Evolutionary conservation across 2,888 invertebrate species (phyloP).

Genomic region (Bibio marci): DNA sequence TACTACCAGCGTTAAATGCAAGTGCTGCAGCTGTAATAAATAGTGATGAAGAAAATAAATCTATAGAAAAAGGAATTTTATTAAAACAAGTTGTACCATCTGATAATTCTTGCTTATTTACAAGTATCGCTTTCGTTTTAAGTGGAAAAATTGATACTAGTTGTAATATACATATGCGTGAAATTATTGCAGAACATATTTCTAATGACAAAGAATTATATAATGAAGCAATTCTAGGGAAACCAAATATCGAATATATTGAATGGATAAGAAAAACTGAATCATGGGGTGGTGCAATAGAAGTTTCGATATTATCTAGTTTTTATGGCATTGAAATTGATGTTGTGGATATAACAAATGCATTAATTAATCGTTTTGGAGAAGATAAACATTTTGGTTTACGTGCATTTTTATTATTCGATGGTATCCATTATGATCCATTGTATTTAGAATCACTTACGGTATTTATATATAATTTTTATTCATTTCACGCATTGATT

Average conservation of each 20-base stretch:
- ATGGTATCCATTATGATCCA: conserved; percentile 94
- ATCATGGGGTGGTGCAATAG: conserved; percentile 95
- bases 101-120: conserved; percentile 92
- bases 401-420: conserved; percentile 77
- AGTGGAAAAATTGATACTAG: conserved; percentile 61
- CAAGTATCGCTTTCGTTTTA: conserved; percentile 62
- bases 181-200: conserved; percentile 75
- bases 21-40: conserved; percentile 7
- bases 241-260: conserved; percentile 71
- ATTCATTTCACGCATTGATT: no score
- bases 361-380: conserved; percentile 81
- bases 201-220: conserved; percentile 58
- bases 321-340: conserved; percentile 84
- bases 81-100: conserved; percentile 86
- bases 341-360: conserved; percentile 81
- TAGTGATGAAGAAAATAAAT: conserved; percentile 22
- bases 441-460: conserved; percentile 66
- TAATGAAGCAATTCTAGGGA: conserved; percentile 72
- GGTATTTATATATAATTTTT: conserved; percentile 37
- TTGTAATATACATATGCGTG: conserved; percentile 58
- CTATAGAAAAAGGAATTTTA: conserved; percentile 44
- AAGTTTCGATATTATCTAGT: conserved; percentile 71
- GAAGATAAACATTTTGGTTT: conserved; percentile 75
- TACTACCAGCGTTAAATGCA: conserved; percentile 7
- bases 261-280: conserved; percentile 76